Evolutionary conservation across 2,797 vertebrate genomes (phyloP).

Genomic region (Acridotheres tristis): DNA sequence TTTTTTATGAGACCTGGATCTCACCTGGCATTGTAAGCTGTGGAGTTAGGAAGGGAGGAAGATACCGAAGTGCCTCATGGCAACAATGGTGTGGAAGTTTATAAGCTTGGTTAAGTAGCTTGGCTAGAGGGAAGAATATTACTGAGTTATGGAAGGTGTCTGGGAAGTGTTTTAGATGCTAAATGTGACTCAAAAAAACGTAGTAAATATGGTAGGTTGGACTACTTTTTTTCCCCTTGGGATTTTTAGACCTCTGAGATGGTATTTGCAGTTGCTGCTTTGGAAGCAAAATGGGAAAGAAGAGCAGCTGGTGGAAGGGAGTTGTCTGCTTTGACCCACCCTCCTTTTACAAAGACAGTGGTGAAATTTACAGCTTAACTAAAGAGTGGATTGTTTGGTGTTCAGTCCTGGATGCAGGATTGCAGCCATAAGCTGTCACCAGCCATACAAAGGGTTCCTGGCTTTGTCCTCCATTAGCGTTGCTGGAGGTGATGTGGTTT

Average conservation of each 20-base stretch:
- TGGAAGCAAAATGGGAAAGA: neutral
- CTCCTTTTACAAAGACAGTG: neutral
- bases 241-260: neutral
- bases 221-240: neutral
- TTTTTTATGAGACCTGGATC: neutral
- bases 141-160: neutral
- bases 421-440: neutral
- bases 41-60: neutral
- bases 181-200: neutral
- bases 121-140: neutral
- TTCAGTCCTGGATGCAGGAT: neutral
- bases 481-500: neutral
- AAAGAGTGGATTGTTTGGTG: neutral
- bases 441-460: accelerated
- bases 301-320: neutral
- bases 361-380: neutral
- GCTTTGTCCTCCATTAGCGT: accelerated
- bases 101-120: neutral
- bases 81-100: neutral
- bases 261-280: neutral
- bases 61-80: neutral
- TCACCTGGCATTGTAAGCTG: neutral
- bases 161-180: neutral
- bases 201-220: neutral
- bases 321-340: neutral